These are phyloP conservation scores for Oryzias dopingdopingensis DNA, from an alignment of 2,797 vertebrate species.

Conservation along the genomic window DNA sequence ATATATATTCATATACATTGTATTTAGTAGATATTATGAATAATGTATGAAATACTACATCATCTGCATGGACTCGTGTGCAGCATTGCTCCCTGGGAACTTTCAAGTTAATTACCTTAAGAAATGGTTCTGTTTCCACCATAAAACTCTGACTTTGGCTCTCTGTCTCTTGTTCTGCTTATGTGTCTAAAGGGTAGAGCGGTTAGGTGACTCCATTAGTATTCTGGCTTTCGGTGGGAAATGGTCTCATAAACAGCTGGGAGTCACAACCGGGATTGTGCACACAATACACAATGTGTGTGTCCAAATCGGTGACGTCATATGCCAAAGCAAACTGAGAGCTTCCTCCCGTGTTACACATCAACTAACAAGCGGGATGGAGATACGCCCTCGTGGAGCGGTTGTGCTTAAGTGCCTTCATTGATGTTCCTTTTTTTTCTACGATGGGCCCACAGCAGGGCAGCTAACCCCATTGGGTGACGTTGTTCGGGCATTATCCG, in stretches of 20 bases:
- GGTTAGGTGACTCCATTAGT: constrained; percentile 50
- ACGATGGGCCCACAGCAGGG: constrained; percentile 23
- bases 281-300: constrained; percentile 24
- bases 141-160: constrained; percentile 35
- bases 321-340: constrained; percentile 28
- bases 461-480: constrained; percentile 19
- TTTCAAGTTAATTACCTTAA: constrained; percentile 34
- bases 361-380: not conserved
- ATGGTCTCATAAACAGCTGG: constrained; percentile 60
- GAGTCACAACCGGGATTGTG: constrained; percentile 34
- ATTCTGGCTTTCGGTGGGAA: constrained; percentile 58
- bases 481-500: not conserved
- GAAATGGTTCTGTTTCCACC: constrained; percentile 24
- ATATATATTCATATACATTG: too few species aligned
- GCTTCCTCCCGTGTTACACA: constrained; percentile 25
- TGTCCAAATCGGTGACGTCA: constrained; percentile 28
- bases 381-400: constrained; percentile 12
- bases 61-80: not conserved
- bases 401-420: not conserved
- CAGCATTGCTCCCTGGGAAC: not conserved
- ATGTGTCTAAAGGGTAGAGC: constrained; percentile 37
- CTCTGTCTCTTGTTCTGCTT: constrained; percentile 14
- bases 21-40: too few species aligned
- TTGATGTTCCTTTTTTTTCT: constrained; percentile 5
- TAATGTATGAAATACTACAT: not conserved